phyloP scores from a whole-genome alignment of 2,797 vertebrate species.

The Neoniphon sammara region DNA sequence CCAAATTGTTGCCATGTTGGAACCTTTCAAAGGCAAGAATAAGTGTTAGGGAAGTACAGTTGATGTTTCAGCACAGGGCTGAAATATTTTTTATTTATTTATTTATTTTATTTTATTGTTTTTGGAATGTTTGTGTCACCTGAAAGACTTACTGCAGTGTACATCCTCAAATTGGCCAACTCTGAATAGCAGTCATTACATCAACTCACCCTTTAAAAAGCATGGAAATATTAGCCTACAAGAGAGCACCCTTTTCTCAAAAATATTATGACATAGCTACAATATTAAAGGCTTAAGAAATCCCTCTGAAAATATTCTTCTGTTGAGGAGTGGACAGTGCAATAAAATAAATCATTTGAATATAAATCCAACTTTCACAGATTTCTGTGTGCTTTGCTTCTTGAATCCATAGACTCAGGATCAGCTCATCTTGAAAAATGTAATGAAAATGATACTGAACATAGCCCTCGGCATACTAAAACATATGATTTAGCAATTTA shows the following conservation, averaged over 20 bases:
- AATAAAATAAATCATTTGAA: conserved; percentile 26
- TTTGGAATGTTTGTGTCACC: too few relatives aligned
- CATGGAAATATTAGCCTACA: conserved; percentile 42
- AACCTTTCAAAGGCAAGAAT: conserved; percentile 3
- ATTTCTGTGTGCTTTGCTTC: conserved; percentile 57
- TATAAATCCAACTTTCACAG: conserved; percentile 40
- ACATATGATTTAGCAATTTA: conserved; percentile 55
- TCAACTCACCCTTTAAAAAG: conserved; percentile 50
- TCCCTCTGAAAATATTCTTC: conserved; percentile 40
- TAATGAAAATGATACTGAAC: conserved; percentile 64
- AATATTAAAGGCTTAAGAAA: conserved; percentile 46
- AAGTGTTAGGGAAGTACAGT: conserved; percentile 16
- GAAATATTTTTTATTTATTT: conserved; percentile 27
- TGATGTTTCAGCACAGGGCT: neutral
- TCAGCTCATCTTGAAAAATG: conserved; percentile 63
- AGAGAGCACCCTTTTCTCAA: conserved; percentile 10
- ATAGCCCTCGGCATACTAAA: conserved; percentile 17
- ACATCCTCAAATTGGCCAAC: neutral
- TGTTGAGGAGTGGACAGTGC: conserved; percentile 29
- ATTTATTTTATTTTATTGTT: too few relatives aligned
- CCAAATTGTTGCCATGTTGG: conserved; percentile 23
- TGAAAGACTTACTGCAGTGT: too few relatives aligned
- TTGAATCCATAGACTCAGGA: conserved; percentile 66
- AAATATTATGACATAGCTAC: conserved; percentile 15
- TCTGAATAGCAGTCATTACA: conserved; percentile 54